Conservation (phyloP, 2,888 invertebrate genomes). For the Polyommatus iphigenia region DNA sequence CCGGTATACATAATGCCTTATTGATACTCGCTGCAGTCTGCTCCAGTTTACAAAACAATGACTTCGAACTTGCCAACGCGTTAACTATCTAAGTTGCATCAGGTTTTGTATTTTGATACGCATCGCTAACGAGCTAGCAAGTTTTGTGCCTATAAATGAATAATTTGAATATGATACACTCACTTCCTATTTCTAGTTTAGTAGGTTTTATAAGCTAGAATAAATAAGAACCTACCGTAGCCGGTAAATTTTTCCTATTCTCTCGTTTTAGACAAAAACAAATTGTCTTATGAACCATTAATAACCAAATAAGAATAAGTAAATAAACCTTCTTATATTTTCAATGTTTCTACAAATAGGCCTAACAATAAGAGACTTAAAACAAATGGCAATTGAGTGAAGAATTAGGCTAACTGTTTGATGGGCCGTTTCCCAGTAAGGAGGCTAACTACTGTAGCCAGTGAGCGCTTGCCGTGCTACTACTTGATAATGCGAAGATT, state of each 20-base stretch:
- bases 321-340: background rate
- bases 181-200: background rate
- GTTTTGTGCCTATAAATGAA: background rate
- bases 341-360: background rate
- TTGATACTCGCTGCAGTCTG: constrained; percentile 9
- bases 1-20: constrained; percentile 31
- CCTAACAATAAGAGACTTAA: background rate
- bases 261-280: too few relatives aligned
- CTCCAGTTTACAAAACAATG: constrained; percentile 24
- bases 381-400: constrained; percentile 19
- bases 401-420: constrained; percentile 40
- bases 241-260: too few relatives aligned
- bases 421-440: constrained; percentile 43
- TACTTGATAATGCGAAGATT: background rate
- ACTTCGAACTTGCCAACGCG: background rate
- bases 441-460: background rate
- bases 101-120: background rate
- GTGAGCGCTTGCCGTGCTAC: constrained; percentile 5
- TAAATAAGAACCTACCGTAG: too few relatives aligned
- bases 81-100: constrained; percentile 15
- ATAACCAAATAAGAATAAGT: background rate
- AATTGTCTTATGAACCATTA: too few relatives aligned
- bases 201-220: too few relatives aligned
- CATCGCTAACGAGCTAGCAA: background rate
- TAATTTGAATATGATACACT: background rate